Evolutionary conservation across 2,888 invertebrate genomes (phyloP).

Genomic region (Cancer borealis): DNA sequence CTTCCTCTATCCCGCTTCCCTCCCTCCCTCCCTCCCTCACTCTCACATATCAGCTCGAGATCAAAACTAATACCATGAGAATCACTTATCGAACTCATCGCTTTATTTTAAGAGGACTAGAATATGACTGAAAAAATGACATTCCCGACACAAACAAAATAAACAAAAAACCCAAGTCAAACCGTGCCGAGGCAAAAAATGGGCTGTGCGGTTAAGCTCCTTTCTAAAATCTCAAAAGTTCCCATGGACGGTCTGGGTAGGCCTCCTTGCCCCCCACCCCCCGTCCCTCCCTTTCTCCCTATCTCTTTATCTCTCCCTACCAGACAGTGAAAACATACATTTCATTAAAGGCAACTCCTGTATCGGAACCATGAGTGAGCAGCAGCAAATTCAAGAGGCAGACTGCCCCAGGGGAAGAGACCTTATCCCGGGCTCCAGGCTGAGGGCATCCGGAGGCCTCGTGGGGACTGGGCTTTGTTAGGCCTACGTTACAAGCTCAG

Average conservation of each 20-base stretch:
- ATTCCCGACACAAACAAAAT: conserved; percentile 58
- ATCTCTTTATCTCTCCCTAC: conserved; percentile 34
- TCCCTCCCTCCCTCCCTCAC: neutral
- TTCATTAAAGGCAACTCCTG: conserved; percentile 43
- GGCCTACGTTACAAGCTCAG: conserved; percentile 23
- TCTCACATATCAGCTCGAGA: neutral
- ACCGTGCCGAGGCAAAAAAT: conserved; percentile 51
- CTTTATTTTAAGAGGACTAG: conserved; percentile 23
- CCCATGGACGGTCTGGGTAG: conserved; percentile 54
- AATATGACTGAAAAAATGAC: conserved; percentile 59
- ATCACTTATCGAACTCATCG: conserved; percentile 49
- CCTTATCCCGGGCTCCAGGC: conserved; percentile 22
- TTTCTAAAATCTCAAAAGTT: conserved; percentile 62
- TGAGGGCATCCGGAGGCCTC: conserved; percentile 16
- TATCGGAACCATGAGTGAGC: conserved; percentile 26
- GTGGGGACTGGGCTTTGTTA: neutral
- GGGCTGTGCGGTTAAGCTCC: conserved; percentile 60
- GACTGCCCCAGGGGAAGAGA: conserved; percentile 38
- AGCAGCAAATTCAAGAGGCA: conserved; percentile 30
- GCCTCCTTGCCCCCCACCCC: conserved; percentile 44
- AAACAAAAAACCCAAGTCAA: conserved; percentile 59
- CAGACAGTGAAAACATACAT: conserved; percentile 38
- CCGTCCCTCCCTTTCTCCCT: conserved; percentile 21
- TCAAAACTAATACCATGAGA: neutral
- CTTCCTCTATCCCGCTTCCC: neutral